Percentiles rank a stretch among this genome's conserved stretches.
These are phyloP conservation scores for Clivina fossor DNA, from an alignment of 2,888 invertebrate genomes.

Conservation along the genomic window DNA sequence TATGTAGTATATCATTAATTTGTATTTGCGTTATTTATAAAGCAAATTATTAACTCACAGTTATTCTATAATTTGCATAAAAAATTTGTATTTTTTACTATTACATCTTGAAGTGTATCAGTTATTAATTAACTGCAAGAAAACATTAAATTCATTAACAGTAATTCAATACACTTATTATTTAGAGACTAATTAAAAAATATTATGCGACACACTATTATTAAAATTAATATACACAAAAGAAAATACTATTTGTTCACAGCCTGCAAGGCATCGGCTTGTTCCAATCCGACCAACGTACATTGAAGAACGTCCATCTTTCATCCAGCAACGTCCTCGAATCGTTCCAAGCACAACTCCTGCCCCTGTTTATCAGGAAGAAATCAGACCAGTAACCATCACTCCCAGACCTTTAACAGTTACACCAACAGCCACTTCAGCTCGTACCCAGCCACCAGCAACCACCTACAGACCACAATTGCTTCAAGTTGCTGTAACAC, in stretches of 20 bases:
- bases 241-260: slow-evolving; percentile 31
- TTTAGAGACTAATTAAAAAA: too few species aligned
- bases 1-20: too few species aligned
- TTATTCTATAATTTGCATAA: too few species aligned
- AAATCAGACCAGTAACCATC: slow-evolving; percentile 54
- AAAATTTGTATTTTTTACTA: too few species aligned
- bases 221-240: too few species aligned
- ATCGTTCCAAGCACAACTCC: slow-evolving; percentile 57
- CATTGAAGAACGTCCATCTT: slow-evolving; percentile 47
- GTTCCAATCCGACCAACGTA: slow-evolving; percentile 48
- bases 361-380: slow-evolving; percentile 45
- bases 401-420: slow-evolving; percentile 62
- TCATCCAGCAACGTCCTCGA: slow-evolving; percentile 46
- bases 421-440: slow-evolving; percentile 49
- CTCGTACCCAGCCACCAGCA: slow-evolving; percentile 60
- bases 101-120: too few species aligned
- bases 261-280: slow-evolving; percentile 44
- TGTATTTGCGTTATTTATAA: too few species aligned
- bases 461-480: slow-evolving; percentile 68
- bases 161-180: too few species aligned
- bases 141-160: too few species aligned
- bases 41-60: too few species aligned
- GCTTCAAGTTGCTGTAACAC: slow-evolving; percentile 62
- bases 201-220: too few species aligned
- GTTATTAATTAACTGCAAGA: too few species aligned